Base-by-base conservation (phyloP, 2,888 invertebrate genomes). In the Epistrophe eligans region DNA sequence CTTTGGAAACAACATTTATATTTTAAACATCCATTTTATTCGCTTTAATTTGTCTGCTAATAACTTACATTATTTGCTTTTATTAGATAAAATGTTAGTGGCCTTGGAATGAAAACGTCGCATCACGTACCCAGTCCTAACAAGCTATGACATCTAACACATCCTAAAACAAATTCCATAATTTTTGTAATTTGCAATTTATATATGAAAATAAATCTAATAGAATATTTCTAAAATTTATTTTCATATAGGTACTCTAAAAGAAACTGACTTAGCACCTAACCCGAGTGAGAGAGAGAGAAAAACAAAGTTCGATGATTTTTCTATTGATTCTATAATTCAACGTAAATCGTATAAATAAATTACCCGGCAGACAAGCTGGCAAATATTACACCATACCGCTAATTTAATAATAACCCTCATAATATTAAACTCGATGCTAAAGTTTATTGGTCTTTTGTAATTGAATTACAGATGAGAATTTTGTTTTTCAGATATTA, bases 331-430 rank as follows among this genome's bases (percentile, higher is more conserved):
- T 32, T 55, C 28, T n/a, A n/a, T 28, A 55, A 55, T 28, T 32
- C n/a, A 32, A 9, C 43, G 17, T 58, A n/a, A 8, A 15, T 8
- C 40, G 17, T 58, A n/a, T n/a, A n/a, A 32, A 35, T 11, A 40
- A 40, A 38, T 19, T 7, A 13, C 4, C 32, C 7, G 45, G 0
- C 45, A 32, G 48, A 66, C 66, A 48, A 66, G 35, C 48, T 28
- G 17, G 66, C 48, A 50, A 66, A 50, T 66, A 66, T 66, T 15
- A 66, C 66, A 66, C 66, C 19, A 24, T 35, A 17, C 24, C 4
- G 66, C 66, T 66, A 66, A 66, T 66, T 66, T 3, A 35, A 66
- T 66, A 13, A 15, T 17, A 38, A 9, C 38, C 17, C 28, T 10
- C 32, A 48, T n/a, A 32, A 48, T 19, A 60, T 19, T 24, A 40